These are phyloP conservation scores for Tanytarsus gracilentus DNA, from an alignment of 2,888 invertebrate genomes.

Conservation along the genomic window DNA sequence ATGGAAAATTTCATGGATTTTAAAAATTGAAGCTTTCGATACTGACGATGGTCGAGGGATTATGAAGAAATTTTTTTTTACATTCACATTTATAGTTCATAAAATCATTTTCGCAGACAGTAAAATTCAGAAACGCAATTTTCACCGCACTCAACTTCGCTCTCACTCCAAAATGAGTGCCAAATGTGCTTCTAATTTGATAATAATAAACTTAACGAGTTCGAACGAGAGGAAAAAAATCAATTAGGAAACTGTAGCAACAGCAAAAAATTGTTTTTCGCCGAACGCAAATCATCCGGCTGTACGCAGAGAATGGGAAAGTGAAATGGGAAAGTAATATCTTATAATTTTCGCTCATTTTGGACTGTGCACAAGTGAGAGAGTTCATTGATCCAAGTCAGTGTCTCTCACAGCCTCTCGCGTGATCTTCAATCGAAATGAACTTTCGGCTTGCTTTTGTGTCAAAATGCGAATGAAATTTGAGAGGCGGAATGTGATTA, in stretches of 20 bases:
- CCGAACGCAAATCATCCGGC: background rate
- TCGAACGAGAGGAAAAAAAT: too few relatives aligned
- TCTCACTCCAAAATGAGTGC: background rate
- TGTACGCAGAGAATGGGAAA: background rate
- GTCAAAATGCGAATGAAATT: too few relatives aligned
- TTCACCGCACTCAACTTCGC: background rate
- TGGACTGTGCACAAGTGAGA: background rate
- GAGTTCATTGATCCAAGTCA: too few relatives aligned
- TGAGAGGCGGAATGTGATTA: too few relatives aligned
- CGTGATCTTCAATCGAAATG: too few relatives aligned
- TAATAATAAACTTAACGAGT: too few relatives aligned
- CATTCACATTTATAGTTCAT: background rate
- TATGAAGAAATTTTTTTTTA: background rate
- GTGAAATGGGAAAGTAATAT: conserved; percentile 14
- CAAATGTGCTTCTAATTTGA: background rate
- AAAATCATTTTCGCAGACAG: background rate
- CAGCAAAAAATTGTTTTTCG: too few relatives aligned
- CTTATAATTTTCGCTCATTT: conserved; percentile 1
- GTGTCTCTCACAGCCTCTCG: too few relatives aligned
- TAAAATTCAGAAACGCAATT: background rate
- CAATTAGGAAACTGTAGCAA: conserved; percentile 10
- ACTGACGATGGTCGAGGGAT: background rate
- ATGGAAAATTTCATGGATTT: background rate
- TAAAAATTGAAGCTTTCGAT: background rate
- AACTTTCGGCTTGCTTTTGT: too few relatives aligned